These are phyloP conservation scores for Lepidocyrtinus sp. DNA, from an alignment of 2,888 invertebrate genomes.

Conservation along the genomic window DNA sequence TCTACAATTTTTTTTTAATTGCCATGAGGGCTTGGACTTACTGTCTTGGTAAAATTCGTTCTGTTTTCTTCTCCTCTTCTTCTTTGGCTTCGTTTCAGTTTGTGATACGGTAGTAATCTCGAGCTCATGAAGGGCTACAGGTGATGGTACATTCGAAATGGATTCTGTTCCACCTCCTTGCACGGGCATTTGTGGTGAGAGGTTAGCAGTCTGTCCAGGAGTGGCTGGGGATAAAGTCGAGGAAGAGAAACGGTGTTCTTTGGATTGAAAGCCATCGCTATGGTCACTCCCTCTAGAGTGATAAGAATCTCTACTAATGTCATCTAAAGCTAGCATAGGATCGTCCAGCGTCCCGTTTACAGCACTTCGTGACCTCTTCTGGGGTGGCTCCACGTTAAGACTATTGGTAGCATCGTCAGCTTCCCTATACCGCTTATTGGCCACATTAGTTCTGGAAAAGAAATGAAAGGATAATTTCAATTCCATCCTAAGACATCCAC, in stretches of 20 bases:
- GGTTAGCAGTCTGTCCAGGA: constrained; percentile 27
- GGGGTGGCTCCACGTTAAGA: constrained; percentile 49
- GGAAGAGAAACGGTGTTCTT: constrained; percentile 38
- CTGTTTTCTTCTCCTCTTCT: constrained; percentile 53
- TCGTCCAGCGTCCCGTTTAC: constrained; percentile 63
- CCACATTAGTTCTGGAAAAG: constrained; percentile 62
- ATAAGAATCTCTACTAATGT: constrained; percentile 62
- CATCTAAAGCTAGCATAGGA: constrained; percentile 62
- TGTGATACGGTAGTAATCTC: background rate
- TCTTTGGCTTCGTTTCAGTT: constrained; percentile 26
- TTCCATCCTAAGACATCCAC: no score
- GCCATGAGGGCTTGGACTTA: constrained; percentile 29
- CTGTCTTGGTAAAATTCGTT: constrained; percentile 54
- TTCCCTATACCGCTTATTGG: constrained; percentile 63
- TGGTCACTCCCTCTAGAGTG: constrained; percentile 60
- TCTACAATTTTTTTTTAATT: background rate
- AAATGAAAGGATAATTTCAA: no score
- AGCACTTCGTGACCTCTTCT: constrained; percentile 53
- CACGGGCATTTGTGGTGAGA: constrained; percentile 41
- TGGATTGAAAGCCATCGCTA: constrained; percentile 60
- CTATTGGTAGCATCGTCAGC: constrained; percentile 38
- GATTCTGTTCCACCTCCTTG: no score
- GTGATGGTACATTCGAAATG: constrained; percentile 47
- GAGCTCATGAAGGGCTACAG: constrained; percentile 32
- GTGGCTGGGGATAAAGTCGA: constrained; percentile 51